A percentile compares a stretch with the other conserved stretches of the same genome.
These are phyloP conservation scores for Cephalopholis sonnerati DNA, from an alignment of 2,113 vertebrate species.

Conservation along the genomic window DNA sequence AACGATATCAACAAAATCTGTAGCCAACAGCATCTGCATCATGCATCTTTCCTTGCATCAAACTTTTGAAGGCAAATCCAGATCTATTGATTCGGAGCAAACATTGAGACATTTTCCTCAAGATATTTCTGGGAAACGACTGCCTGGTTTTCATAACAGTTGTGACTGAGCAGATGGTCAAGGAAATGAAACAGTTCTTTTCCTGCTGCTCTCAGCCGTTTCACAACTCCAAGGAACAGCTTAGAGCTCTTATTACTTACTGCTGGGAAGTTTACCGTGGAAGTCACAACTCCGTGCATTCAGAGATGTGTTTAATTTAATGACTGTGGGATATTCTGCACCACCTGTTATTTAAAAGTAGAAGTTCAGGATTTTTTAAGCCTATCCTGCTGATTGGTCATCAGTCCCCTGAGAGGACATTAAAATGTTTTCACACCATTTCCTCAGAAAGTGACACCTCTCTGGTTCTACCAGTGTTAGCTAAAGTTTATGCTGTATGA, in stretches of 20 bases:
- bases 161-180: constrained; percentile 23
- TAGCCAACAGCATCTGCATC: neutral
- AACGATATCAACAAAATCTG: constrained; percentile 6
- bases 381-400: neutral
- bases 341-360: constrained; percentile 15
- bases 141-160: constrained; percentile 2
- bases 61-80: neutral
- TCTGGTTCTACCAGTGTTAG: neutral
- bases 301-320: constrained; percentile 19
- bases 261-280: neutral
- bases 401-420: neutral
- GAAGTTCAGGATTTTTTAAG: constrained; percentile 10
- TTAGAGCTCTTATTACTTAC: neutral
- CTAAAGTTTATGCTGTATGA: neutral
- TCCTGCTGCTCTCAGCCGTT: constrained; percentile 31
- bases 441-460: constrained; percentile 2
- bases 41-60: neutral
- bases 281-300: constrained; percentile 1
- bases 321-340: neutral
- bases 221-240: neutral
- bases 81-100: neutral
- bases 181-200: constrained; percentile 5
- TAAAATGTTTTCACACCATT: neutral
- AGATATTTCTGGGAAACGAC: neutral
- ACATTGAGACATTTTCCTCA: neutral